These are phyloP conservation scores for Myanophis thanlyinensis DNA, from an alignment of 2,113 vertebrate genomes.

Conservation along the genomic window DNA sequence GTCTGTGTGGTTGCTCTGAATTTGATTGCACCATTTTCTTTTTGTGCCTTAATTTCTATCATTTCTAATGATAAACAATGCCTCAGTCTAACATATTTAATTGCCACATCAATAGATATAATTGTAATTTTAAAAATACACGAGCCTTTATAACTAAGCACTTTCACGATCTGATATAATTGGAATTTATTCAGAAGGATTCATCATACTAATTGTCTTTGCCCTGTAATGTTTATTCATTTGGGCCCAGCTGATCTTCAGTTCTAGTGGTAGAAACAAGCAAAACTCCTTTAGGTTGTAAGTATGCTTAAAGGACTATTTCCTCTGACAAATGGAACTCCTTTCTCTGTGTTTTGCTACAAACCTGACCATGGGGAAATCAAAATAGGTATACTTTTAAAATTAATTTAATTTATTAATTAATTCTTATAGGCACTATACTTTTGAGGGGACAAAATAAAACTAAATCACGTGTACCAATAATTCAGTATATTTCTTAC, in stretches of 20 bases:
- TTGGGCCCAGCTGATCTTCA: neutral
- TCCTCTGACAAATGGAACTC: neutral
- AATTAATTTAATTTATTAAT: neutral
- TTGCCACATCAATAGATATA: neutral
- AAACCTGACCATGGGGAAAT: neutral
- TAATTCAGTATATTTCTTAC: neutral
- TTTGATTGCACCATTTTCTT: neutral
- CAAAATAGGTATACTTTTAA: neutral
- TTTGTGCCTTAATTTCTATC: neutral
- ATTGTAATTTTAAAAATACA: neutral
- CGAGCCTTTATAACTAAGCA: neutral
- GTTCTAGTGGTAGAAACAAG: neutral
- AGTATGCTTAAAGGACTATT: neutral
- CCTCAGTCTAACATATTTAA: neutral
- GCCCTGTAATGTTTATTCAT: conserved; percentile 7
- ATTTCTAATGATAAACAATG: neutral
- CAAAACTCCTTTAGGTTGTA: neutral
- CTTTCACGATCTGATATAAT: conserved; percentile 11
- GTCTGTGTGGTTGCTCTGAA: neutral
- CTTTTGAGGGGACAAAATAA: neutral
- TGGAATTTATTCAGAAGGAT: conserved; percentile 21
- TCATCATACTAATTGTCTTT: neutral
- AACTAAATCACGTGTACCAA: neutral
- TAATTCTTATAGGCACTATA: neutral
- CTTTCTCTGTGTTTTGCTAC: neutral